Percentiles rank a stretch among this genome's conserved stretches.
These are phyloP conservation scores for Cryptoblepharus egeriae DNA, from an alignment of 2,797 vertebrate genomes.

Conservation along the genomic window DNA sequence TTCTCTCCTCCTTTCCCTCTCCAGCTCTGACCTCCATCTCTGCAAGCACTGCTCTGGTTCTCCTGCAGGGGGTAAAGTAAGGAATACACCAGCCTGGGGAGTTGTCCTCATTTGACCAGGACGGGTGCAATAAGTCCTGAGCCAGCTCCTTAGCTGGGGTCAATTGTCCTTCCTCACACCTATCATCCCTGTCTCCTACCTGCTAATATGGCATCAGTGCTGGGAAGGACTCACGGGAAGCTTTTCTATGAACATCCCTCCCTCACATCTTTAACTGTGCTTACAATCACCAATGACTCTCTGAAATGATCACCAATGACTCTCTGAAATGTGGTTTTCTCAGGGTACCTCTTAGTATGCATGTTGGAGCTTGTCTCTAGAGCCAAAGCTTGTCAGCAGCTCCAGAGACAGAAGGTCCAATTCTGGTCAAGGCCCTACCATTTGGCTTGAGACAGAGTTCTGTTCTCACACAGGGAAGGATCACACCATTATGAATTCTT, in stretches of 20 bases:
- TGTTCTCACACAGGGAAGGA: background rate
- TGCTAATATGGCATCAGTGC: background rate
- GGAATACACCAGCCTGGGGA: too few relatives aligned
- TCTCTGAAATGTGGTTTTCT: background rate
- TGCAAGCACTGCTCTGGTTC: too few relatives aligned
- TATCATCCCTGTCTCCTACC: too few relatives aligned
- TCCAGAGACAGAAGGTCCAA: background rate
- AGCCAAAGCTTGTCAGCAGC: too few relatives aligned
- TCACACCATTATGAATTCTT: background rate
- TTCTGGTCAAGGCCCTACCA: background rate
- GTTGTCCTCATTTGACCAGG: too few relatives aligned
- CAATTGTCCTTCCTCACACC: too few relatives aligned
- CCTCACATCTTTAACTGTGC: background rate
- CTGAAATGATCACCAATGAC: background rate
- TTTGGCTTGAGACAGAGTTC: background rate
- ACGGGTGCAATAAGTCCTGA: too few relatives aligned
- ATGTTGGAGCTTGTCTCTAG: too few relatives aligned
- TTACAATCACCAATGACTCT: background rate
- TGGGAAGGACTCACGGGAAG: background rate
- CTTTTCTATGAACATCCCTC: background rate
- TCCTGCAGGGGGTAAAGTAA: too few relatives aligned
- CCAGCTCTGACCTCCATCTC: too few relatives aligned
- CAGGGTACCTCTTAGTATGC: background rate
- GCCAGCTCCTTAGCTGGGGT: too few relatives aligned
- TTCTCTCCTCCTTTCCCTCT: too few relatives aligned